These are phyloP conservation scores for Ataeniobius toweri DNA, from an alignment of 2,797 vertebrate species.

Conservation along the genomic window DNA sequence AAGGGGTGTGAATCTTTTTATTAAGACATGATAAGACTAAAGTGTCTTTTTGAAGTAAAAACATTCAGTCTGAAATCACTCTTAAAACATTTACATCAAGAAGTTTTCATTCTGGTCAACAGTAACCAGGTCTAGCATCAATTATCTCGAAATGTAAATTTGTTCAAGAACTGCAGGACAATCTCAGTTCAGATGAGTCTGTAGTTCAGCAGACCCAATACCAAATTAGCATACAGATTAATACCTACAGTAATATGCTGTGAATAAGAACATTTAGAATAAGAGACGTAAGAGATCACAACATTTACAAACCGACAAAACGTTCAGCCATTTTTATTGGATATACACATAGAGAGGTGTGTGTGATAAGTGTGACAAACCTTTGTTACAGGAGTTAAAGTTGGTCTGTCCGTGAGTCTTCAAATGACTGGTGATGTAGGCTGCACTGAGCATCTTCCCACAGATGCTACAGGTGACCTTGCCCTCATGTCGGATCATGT, in stretches of 20 bases:
- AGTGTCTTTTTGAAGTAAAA: too few relatives aligned
- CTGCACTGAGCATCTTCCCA: constrained; percentile 98
- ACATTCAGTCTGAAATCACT: too few relatives aligned
- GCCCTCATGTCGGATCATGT: constrained; percentile 99
- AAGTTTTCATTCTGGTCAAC: not conserved
- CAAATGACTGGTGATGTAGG: constrained; percentile 99
- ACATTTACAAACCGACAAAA: not conserved
- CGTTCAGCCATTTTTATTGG: not conserved
- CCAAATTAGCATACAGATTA: not conserved
- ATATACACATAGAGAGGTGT: not conserved
- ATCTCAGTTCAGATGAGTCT: not conserved
- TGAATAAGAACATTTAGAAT: not conserved
- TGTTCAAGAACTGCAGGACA: too few relatives aligned
- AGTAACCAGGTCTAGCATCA: too few relatives aligned
- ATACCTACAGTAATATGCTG: not conserved
- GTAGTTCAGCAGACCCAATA: not conserved
- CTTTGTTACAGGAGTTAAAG: constrained; percentile 97
- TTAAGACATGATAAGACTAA: too few relatives aligned
- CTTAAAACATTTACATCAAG: not conserved
- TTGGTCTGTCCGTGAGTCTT: constrained; percentile 98
- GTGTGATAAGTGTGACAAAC: constrained; percentile 61
- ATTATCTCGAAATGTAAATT: too few relatives aligned
- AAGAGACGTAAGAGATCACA: not conserved
- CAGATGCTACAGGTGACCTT: constrained; percentile 99
- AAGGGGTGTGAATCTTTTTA: too few relatives aligned